These are phyloP conservation scores for Neopipo cinnamomea DNA, from an alignment of 2,113 vertebrate species.

Conservation along the genomic window DNA sequence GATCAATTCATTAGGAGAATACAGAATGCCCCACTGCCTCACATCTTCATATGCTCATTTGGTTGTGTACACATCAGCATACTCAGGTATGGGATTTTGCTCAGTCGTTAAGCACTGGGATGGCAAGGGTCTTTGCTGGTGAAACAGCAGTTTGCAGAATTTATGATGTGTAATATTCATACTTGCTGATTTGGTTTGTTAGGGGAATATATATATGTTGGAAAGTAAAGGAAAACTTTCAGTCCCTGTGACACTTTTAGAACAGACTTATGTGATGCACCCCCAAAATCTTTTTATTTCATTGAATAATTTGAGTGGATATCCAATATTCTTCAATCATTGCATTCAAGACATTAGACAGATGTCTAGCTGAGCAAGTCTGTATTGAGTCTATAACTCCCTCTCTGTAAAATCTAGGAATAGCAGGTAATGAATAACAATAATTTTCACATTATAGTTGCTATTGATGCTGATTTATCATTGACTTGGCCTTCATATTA, in stretches of 20 bases:
- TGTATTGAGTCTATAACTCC: neutral
- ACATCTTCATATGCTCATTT: neutral
- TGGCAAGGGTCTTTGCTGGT: rapidly evolving
- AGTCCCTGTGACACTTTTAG: neutral
- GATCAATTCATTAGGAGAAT: neutral
- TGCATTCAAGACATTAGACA: neutral
- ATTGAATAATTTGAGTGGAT: neutral
- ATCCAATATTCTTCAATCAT: neutral
- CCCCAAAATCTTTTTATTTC: neutral
- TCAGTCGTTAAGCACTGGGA: rapidly evolving
- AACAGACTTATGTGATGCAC: neutral
- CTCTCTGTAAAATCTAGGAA: neutral
- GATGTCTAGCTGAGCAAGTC: neutral
- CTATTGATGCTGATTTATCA: neutral
- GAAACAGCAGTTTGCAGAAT: neutral
- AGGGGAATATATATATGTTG: neutral
- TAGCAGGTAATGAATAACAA: neutral
- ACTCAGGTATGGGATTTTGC: neutral
- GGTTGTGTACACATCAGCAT: rapidly evolving
- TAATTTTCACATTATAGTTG: neutral
- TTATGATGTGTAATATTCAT: neutral
- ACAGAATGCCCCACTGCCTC: rapidly evolving
- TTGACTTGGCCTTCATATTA: neutral
- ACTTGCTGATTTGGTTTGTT: neutral
- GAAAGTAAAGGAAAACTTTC: neutral